Evolutionary conservation across 2,113 vertebrate species (phyloP), one percentile per base, ranked within the genome.

Genomic region (Fulmarus glacialis): DNA sequence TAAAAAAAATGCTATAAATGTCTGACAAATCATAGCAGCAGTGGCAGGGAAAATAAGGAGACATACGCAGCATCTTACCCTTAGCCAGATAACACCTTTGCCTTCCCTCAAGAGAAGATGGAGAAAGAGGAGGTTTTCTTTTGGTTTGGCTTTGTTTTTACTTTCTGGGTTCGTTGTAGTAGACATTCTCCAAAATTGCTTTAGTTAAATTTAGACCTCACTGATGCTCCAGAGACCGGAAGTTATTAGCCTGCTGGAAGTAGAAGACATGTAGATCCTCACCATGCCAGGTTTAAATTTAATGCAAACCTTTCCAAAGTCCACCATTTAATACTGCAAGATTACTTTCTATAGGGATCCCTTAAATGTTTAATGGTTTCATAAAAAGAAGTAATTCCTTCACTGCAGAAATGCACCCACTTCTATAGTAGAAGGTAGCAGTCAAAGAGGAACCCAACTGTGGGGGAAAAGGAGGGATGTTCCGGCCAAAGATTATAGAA

Each of bases 31-130:
- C 70, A 87, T 15, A 83, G 52, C 92, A 93, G 80, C 62, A 68
- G 43, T 26, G 92, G 82, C 56, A 94, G 53, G n/a, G 55, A 94
- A 97, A 97, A 97, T 90, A 93, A 91, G 81, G 73, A 94, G 47
- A 82, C 34, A 80, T 10, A 84, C 6, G 8, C 50, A 95, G 81
- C 92, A 87, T 82, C 91, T 91, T 77, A 87, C 34, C 80, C 80
- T 36, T 50, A 56, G 34, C 55, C 85, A 73, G 89, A 85, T 94
- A 95, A 94, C 66, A 89, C 23, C 89, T 84, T 84, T 73, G 43
- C 66, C 82, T 90, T 91, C 43, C 58, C 89, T 87, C 56, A 56
- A 62, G 86, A 86, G 59, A 71, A 62, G n/a, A 45, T 6, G 16
- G 29, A 47, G 30, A 45, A 82, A 84, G 26, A 58, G 14, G 18